Evolutionary conservation across 1,140 invertebrate genomes (phyloP).

Genomic region (Lethocerus indicus): DNA sequence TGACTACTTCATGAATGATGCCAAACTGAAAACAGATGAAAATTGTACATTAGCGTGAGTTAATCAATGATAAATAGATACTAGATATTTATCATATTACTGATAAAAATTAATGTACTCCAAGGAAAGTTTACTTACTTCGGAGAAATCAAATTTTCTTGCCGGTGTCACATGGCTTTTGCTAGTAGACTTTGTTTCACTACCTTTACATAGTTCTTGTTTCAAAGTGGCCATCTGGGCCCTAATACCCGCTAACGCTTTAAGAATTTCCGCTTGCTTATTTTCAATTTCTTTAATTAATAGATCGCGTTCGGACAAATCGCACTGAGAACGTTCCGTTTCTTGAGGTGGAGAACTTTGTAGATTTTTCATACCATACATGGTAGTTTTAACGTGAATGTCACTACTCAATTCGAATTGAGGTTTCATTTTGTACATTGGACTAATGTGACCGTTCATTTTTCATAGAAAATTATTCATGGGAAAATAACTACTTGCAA

Average conservation of each 20-base stretch:
- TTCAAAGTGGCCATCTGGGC: constrained; percentile 13
- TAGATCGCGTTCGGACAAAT: constrained; percentile 3
- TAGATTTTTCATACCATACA: constrained; percentile 18
- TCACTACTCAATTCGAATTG: constrained; percentile 9
- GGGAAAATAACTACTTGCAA: no score
- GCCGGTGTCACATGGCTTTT: neutral
- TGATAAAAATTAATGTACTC: neutral
- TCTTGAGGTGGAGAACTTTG: constrained; percentile 6
- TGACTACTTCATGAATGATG: constrained; percentile 35
- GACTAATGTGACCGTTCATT: constrained; percentile 8
- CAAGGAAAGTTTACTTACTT: constrained; percentile 2
- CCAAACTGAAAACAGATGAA: constrained; percentile 11
- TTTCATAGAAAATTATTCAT: no score
- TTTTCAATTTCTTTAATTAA: constrained; percentile 12
- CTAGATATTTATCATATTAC: neutral
- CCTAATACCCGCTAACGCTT: constrained; percentile 14
- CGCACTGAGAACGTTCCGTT: neutral
- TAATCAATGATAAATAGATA: neutral
- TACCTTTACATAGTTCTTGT: constrained; percentile 8
- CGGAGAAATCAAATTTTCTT: neutral
- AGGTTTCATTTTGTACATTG: constrained; percentile 18
- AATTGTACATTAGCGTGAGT: neutral
- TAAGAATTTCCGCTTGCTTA: constrained; percentile 16
- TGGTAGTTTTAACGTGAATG: constrained; percentile 10
- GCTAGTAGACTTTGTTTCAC: neutral